phyloP scores from a whole-genome alignment of 2,797 vertebrate genomes.

The Balearica regulorum region DNA sequence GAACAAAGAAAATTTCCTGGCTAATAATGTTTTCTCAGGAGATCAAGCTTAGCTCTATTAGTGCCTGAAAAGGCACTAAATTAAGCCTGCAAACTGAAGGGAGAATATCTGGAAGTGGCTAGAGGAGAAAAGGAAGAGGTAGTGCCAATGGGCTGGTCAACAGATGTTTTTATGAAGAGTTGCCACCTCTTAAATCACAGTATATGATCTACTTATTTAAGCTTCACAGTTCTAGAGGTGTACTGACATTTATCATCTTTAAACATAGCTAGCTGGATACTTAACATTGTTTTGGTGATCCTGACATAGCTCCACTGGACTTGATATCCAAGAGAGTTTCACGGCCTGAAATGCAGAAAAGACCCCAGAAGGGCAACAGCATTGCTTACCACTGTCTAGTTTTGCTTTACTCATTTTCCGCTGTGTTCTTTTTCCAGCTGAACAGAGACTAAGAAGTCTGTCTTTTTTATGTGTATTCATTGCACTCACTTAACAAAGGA shows the following conservation, averaged over 20 bases:
- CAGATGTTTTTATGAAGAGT: neutral
- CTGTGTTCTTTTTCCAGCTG: neutral
- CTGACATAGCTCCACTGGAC: neutral
- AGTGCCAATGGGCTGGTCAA: neutral
- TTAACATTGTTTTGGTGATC: neutral
- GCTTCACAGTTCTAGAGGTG: neutral
- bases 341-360: neutral
- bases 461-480: neutral
- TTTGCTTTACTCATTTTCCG: neutral
- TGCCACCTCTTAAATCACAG: neutral
- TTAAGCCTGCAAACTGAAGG: neutral
- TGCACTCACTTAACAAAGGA: neutral
- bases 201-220: neutral
- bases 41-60: neutral
- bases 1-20: neutral
- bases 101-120: neutral
- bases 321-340: neutral
- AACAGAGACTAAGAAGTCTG: neutral
- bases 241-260: neutral
- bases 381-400: neutral
- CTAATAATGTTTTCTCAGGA: neutral
- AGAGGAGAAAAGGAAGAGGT: neutral
- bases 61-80: neutral
- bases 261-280: neutral
- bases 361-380: neutral